phyloP scores from a whole-genome alignment of 2,113 vertebrate species.

The Hippocampus mohnikei region DNA sequence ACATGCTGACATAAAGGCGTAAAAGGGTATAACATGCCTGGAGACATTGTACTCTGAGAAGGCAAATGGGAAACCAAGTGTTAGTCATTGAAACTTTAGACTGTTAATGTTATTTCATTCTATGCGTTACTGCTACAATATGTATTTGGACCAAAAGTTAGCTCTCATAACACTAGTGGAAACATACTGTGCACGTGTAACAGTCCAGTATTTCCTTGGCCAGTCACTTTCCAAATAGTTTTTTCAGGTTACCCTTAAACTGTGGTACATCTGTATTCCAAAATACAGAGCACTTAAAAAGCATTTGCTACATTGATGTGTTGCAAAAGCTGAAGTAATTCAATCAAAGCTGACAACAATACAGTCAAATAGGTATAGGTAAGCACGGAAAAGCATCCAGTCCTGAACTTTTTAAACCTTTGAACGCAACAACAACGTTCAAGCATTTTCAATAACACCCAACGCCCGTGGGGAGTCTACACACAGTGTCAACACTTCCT shows the following conservation, averaged over 20 bases:
- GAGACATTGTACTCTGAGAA: conserved; percentile 38
- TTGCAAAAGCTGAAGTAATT: background rate
- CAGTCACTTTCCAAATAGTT: background rate
- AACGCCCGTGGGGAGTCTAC: background rate
- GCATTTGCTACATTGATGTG: background rate
- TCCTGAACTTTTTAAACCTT: background rate
- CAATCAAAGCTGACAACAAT: background rate
- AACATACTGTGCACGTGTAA: background rate
- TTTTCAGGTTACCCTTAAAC: background rate
- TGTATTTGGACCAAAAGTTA: conserved; percentile 17
- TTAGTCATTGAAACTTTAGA: conserved; percentile 6
- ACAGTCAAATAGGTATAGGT: background rate
- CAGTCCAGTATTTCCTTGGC: background rate
- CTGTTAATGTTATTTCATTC: background rate
- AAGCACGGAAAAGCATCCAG: background rate
- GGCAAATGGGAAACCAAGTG: conserved; percentile 3
- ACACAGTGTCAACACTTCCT: background rate
- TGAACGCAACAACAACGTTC: background rate
- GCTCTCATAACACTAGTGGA: background rate
- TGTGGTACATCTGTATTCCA: background rate
- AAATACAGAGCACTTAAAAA: background rate
- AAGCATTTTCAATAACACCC: background rate
- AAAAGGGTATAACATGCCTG: conserved; percentile 33
- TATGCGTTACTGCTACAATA: background rate
- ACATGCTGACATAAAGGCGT: conserved; percentile 47